phyloP scores from a whole-genome alignment of 2,797 vertebrate genomes.

The Rousettus madagascariensis region DNA sequence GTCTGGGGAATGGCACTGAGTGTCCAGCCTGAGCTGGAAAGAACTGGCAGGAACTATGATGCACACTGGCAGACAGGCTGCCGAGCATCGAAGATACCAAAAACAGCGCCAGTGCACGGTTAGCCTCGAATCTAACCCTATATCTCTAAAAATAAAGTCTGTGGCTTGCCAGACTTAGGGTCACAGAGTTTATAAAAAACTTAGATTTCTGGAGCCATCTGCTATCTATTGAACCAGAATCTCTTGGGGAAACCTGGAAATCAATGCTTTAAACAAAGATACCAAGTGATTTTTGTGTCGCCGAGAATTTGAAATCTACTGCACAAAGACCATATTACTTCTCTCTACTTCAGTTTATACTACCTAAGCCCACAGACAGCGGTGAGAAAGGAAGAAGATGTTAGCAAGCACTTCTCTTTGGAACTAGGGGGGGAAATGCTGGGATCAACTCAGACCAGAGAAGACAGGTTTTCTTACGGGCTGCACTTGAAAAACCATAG shows the following conservation, averaged over 20 bases:
- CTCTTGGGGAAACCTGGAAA: background rate
- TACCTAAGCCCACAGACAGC: background rate
- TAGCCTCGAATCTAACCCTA: background rate
- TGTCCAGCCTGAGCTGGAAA: background rate
- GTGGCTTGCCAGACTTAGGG: background rate
- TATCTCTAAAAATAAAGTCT: background rate
- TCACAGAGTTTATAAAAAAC: background rate
- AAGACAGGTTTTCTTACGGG: background rate
- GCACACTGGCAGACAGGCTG: background rate
- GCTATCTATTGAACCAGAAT: background rate
- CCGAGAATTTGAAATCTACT: background rate
- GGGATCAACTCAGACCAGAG: background rate
- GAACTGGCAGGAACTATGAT: background rate
- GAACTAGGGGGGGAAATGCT: background rate
- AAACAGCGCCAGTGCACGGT: background rate
- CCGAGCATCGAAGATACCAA: background rate
- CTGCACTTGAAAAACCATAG: background rate
- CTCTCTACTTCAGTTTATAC: background rate
- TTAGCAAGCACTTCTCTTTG: background rate
- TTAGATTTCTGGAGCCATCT: background rate
- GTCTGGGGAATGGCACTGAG: background rate
- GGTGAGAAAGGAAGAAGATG: background rate
- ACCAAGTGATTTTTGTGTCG: background rate
- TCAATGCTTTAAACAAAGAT: background rate
- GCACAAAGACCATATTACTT: background rate